Percentiles rank a stretch among this genome's conserved stretches.
These are phyloP conservation scores for Belgica antarctica DNA, from an alignment of 2,888 invertebrate genomes.

Conservation along the genomic window DNA sequence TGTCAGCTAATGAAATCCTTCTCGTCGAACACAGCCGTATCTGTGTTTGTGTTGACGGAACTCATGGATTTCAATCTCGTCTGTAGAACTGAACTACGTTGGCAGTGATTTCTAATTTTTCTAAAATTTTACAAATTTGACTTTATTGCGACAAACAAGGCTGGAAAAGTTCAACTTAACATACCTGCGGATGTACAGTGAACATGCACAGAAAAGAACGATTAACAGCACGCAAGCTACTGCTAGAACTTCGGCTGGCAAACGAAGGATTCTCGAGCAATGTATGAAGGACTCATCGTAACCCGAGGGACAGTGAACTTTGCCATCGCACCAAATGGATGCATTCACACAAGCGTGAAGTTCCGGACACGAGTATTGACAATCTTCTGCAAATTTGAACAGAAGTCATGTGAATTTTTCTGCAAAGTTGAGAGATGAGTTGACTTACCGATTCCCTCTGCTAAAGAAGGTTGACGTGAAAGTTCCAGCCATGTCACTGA, in stretches of 20 bases:
- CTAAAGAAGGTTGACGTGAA: slow-evolving; percentile 58
- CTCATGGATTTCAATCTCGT: slow-evolving; percentile 73
- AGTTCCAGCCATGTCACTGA: slow-evolving; percentile 81
- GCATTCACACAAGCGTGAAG: slow-evolving; percentile 78
- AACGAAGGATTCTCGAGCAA: slow-evolving; percentile 72
- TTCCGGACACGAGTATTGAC: slow-evolving; percentile 73
- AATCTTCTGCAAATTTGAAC: slow-evolving; percentile 63
- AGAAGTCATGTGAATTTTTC: neutral
- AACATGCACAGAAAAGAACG: slow-evolving; percentile 56
- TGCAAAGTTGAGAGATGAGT: slow-evolving; percentile 1
- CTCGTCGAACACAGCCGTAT: slow-evolving; percentile 80
- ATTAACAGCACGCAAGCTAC: slow-evolving; percentile 57
- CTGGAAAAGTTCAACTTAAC: too few relatives aligned
- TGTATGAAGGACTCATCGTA: slow-evolving; percentile 77
- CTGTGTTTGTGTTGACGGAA: slow-evolving; percentile 57
- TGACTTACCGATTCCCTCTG: slow-evolving; percentile 36
- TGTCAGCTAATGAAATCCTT: slow-evolving; percentile 94
- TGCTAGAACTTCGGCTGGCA: slow-evolving; percentile 72
- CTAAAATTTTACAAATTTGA: slow-evolving; percentile 46
- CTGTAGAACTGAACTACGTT: slow-evolving; percentile 74
- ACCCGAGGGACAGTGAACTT: slow-evolving; percentile 71
- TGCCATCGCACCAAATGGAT: slow-evolving; percentile 77
- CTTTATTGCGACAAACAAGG: too few relatives aligned
- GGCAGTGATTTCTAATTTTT: slow-evolving; percentile 62
- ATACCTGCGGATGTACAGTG: slow-evolving; percentile 59